Percentiles rank a stretch among this genome's conserved stretches.
phyloP scores from a whole-genome alignment of 2,113 vertebrate species.

The Macrotus californicus region DNA sequence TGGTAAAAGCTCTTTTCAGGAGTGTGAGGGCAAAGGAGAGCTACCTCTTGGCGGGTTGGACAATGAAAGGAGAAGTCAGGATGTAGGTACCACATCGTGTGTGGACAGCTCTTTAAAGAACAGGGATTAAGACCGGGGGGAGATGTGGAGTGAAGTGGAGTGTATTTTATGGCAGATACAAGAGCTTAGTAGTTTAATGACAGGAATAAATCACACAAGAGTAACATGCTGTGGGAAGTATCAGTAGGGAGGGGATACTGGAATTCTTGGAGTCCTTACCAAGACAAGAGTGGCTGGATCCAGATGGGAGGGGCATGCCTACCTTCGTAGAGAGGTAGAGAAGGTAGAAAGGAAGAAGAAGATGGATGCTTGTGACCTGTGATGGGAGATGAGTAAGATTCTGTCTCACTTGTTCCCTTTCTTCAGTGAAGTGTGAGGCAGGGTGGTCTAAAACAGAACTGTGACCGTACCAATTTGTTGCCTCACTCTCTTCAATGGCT shows the following conservation, averaged over 20 bases:
- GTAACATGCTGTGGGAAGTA: background rate
- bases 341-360: background rate
- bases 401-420: background rate
- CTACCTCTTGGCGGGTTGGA: background rate
- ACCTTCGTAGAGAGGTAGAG: background rate
- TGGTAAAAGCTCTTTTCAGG: background rate
- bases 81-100: background rate
- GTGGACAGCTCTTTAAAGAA: background rate
- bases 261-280: background rate
- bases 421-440: background rate
- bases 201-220: background rate
- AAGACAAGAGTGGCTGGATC: background rate
- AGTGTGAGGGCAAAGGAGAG: background rate
- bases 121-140: background rate
- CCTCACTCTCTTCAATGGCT: background rate
- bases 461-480: rapidly evolving
- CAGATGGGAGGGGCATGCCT: background rate
- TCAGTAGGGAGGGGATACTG: background rate
- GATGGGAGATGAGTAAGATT: background rate
- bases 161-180: background rate
- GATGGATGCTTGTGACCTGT: background rate
- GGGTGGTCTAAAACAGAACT: background rate
- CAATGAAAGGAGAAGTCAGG: background rate
- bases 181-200: background rate
- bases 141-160: background rate